These are phyloP conservation scores for Nasonia longicornis DNA, from an alignment of 1,140 invertebrate genomes.

Conservation along the genomic window DNA sequence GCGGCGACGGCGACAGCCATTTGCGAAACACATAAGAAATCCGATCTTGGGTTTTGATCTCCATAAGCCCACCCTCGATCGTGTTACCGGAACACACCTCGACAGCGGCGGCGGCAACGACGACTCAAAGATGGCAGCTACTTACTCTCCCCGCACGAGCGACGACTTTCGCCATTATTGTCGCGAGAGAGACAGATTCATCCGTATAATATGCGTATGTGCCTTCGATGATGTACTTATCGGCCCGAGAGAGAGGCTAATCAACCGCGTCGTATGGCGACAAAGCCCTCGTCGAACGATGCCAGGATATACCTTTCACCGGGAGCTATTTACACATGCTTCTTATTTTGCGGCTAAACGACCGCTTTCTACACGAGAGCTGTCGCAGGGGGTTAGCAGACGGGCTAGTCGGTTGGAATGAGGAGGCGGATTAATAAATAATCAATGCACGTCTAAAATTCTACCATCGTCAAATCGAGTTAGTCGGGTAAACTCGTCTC, in stretches of 20 bases:
- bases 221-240: background rate
- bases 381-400: no score
- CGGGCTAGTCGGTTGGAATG: no score
- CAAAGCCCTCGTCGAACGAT: no score
- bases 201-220: background rate
- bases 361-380: background rate
- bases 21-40: slow-evolving; percentile 63
- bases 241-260: background rate
- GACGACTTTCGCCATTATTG: background rate
- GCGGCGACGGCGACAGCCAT: slow-evolving; percentile 54
- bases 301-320: background rate
- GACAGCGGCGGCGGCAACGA: slow-evolving; percentile 32
- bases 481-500: no score
- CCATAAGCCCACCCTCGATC: slow-evolving; percentile 67
- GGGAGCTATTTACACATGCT: background rate
- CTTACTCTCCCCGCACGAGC: background rate
- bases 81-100: slow-evolving; percentile 61
- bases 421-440: no score
- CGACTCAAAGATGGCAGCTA: slow-evolving; percentile 59
- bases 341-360: background rate
- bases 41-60: slow-evolving; percentile 66
- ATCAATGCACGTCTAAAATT: no score
- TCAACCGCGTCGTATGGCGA: background rate
- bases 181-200: background rate
- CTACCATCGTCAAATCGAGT: no score